Percentiles rank a stretch among this genome's conserved stretches.
These are phyloP conservation scores for Cartodere bifasciata DNA, from an alignment of 2,888 invertebrate genomes.

Conservation along the genomic window DNA sequence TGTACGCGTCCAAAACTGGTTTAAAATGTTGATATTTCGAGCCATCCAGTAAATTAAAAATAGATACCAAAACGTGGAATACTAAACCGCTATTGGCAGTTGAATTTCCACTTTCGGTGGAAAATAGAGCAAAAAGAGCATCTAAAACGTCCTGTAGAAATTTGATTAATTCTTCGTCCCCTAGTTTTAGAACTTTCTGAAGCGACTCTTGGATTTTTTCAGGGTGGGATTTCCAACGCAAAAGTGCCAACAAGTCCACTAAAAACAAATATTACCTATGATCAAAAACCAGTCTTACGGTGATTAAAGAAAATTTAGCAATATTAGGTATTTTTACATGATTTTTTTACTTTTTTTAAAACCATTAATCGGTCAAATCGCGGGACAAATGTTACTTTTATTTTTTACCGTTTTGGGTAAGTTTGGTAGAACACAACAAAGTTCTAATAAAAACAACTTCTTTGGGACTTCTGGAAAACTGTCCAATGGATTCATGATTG, in stretches of 20 bases:
- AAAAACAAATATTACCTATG: conserved; percentile 26
- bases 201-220: conserved; percentile 79
- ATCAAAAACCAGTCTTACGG: too few species aligned
- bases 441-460: conserved; percentile 75
- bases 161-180: conserved; percentile 85
- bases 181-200: conserved; percentile 66
- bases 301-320: too few species aligned
- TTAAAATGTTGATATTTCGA: conserved; percentile 89
- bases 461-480: conserved; percentile 69
- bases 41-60: conserved; percentile 81
- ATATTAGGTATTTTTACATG: too few species aligned
- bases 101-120: conserved; percentile 82
- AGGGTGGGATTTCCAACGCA: conserved; percentile 86
- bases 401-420: conserved; percentile 86
- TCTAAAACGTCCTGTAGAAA: conserved; percentile 91
- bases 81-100: conserved; percentile 83
- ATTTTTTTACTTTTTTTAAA: too few species aligned
- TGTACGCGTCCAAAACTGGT: conserved; percentile 88
- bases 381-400: too few species aligned
- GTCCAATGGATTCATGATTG: conserved; percentile 38
- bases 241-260: conserved; percentile 75
- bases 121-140: conserved; percentile 85
- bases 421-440: conserved; percentile 85
- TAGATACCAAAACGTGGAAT: conserved; percentile 83
- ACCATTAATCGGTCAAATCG: too few species aligned